A percentile compares a stretch with the other conserved stretches of the same genome.
These are phyloP conservation scores for Plectropomus leopardus DNA, from an alignment of 2,113 vertebrate genomes.

Conservation along the genomic window DNA sequence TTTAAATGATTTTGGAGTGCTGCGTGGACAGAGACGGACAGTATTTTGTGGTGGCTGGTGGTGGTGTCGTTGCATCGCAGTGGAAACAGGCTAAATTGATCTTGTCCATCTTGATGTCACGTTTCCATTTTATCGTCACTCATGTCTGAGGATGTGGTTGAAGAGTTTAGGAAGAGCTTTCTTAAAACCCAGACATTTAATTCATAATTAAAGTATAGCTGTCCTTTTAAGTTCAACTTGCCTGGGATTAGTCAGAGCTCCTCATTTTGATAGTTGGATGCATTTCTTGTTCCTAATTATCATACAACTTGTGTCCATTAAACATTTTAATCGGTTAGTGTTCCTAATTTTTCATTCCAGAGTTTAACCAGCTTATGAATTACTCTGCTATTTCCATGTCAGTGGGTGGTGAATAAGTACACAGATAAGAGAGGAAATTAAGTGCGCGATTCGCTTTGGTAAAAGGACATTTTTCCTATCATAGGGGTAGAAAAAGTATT, in stretches of 20 bases:
- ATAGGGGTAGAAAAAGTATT: constrained; percentile 18
- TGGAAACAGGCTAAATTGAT: no score
- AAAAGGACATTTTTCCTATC: constrained; percentile 28
- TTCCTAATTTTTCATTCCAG: constrained; percentile 10
- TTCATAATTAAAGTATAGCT: background rate
- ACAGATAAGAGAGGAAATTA: constrained; percentile 22
- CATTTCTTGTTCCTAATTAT: constrained; percentile 13
- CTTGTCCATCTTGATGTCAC: no score
- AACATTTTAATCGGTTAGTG: background rate
- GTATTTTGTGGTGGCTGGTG: no score
- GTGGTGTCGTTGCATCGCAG: no score
- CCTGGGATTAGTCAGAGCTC: background rate
- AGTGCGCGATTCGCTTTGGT: constrained; percentile 32
- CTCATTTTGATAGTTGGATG: background rate
- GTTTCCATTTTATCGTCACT: background rate
- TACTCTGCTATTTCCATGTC: constrained; percentile 19
- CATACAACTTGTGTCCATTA: constrained; percentile 6
- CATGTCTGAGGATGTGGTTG: background rate
- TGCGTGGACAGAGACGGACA: no score
- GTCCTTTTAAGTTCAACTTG: background rate
- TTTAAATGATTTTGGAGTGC: no score
- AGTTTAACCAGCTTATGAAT: constrained; percentile 32
- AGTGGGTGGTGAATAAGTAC: constrained; percentile 47
- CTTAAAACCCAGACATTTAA: background rate
- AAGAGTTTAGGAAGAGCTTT: background rate